Evolutionary conservation across 2,797 vertebrate genomes (phyloP).

Genomic region (Alectoris magna): DNA sequence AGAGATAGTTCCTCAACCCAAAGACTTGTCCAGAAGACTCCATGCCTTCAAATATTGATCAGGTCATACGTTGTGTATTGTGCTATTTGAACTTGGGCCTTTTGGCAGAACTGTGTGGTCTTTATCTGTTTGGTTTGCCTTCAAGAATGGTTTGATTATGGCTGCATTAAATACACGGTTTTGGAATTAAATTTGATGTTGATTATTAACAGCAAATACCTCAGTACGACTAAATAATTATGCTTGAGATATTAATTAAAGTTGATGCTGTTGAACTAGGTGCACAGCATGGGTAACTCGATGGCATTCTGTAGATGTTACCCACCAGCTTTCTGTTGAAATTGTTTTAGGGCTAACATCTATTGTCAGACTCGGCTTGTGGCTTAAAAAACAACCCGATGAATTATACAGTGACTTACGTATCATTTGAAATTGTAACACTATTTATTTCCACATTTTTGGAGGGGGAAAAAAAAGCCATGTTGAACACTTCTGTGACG

Average conservation of each 20-base stretch:
- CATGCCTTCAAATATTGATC: not conserved
- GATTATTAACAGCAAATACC: not conserved
- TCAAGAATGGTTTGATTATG: not conserved
- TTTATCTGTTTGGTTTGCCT: not conserved
- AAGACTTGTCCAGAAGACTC: not conserved
- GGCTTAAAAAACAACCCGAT: not conserved
- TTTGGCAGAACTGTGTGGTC: not conserved
- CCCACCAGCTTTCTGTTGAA: not conserved
- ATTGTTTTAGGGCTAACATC: not conserved
- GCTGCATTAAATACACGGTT: not conserved
- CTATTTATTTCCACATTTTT: constrained; percentile 1
- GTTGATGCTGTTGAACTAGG: not conserved
- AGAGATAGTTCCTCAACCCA: not conserved
- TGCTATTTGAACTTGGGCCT: not conserved
- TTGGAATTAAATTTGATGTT: not conserved
- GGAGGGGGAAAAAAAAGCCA: not conserved
- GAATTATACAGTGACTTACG: not conserved
- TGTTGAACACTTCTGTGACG: not conserved
- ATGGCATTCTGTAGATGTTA: not conserved
- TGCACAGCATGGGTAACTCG: not conserved
- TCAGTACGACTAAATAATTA: not conserved
- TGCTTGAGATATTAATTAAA: not conserved
- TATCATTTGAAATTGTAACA: not conserved
- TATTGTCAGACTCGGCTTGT: not conserved
- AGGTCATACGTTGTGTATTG: not conserved